Conservation (phyloP, 2,888 invertebrate species). For the Catocala nupta region DNA sequence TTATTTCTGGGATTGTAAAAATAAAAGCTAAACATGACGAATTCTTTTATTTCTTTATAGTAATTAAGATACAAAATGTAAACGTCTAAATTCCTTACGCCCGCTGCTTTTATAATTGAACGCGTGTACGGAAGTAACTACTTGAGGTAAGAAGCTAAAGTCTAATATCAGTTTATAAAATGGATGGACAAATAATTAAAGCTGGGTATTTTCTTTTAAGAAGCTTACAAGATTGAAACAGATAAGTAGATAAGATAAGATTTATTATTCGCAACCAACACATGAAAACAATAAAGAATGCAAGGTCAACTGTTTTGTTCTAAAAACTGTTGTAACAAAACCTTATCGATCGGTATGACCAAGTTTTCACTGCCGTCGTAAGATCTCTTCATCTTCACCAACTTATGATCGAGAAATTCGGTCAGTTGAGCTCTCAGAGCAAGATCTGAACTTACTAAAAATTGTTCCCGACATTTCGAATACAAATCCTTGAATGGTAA, state of each 20-base stretch:
- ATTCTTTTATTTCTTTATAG: conserved; percentile 61
- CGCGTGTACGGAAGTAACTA: not conserved
- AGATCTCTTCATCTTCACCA: conserved; percentile 93
- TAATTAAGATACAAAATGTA: not conserved
- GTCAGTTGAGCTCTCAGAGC: conserved; percentile 96
- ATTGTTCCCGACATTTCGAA: conserved; percentile 94
- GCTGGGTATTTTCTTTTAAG: no score
- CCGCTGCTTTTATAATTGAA: no score
- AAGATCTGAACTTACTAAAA: conserved; percentile 97
- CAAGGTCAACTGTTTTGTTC: conserved; percentile 77
- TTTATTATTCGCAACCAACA: no score
- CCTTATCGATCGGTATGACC: conserved; percentile 91
- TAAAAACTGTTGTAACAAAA: conserved; percentile 92
- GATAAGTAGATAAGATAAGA: no score
- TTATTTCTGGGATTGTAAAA: conserved; percentile 87
- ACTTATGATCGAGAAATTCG: conserved; percentile 98
- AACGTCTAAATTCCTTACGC: no score
- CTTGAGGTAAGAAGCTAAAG: no score
- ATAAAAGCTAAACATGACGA: conserved; percentile 80
- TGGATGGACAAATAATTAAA: no score
- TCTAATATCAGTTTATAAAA: no score
- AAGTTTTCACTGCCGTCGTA: conserved; percentile 94
- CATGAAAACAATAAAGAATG: no score
- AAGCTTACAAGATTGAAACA: no score
- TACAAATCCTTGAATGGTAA: conserved; percentile 96